Evolutionary conservation across 1,140 invertebrate genomes (phyloP).

Genomic region (Calosoma granatense): DNA sequence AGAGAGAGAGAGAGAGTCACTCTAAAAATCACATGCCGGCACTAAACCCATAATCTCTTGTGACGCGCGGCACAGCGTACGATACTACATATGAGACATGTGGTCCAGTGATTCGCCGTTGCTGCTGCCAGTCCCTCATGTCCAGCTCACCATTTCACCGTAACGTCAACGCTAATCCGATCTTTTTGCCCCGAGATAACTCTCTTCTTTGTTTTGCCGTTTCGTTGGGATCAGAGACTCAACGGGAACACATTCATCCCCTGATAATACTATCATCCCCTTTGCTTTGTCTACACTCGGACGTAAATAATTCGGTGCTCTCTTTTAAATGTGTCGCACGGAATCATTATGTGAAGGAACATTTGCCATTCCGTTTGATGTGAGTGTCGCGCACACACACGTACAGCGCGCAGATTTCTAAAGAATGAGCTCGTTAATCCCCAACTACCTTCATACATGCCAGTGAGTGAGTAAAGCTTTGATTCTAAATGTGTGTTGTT

Average conservation of each 20-base stretch:
- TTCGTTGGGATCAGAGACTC: conserved; percentile 30
- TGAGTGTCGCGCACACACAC: background rate
- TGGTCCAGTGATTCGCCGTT: no score
- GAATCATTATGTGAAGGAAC: conserved; percentile 36
- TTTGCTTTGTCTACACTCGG: conserved; percentile 21
- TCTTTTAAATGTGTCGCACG: conserved; percentile 37
- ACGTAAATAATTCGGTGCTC: conserved; percentile 38
- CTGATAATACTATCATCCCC: conserved; percentile 10
- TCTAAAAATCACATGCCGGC: conserved; percentile 11
- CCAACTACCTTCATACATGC: conserved; percentile 38
- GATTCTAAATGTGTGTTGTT: no score
- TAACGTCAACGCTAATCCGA: conserved; percentile 15
- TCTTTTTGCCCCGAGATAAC: conserved; percentile 18
- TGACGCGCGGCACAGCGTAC: no score
- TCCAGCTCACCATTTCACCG: no score
- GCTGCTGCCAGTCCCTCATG: no score
- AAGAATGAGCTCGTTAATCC: conserved; percentile 19
- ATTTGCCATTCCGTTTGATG: background rate
- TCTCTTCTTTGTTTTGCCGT: conserved; percentile 3
- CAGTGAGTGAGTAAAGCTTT: no score
- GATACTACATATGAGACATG: no score
- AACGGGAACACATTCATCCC: conserved; percentile 35
- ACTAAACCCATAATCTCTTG: background rate
- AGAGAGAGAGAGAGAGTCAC: conserved; percentile 18
- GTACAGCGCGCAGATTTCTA: background rate